Percentiles rank a stretch among this genome's conserved stretches.
phyloP scores from a whole-genome alignment of 2,888 invertebrate species.

The Melanotus villosus region DNA sequence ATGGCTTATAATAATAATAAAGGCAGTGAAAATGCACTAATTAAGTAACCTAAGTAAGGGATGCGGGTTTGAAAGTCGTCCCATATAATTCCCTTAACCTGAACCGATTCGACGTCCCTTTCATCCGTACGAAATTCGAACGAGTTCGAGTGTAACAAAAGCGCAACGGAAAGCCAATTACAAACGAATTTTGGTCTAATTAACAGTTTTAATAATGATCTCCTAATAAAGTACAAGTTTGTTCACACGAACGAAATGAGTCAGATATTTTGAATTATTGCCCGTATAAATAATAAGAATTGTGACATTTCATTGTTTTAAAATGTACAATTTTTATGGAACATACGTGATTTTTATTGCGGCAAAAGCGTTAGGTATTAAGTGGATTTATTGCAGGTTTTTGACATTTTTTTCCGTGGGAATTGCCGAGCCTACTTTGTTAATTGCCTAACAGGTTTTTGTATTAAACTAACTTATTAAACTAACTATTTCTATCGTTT shows the following conservation, averaged over 20 bases:
- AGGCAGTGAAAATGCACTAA: conserved; percentile 51
- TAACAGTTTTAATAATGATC: conserved; percentile 67
- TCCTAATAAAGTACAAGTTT: conserved; percentile 66
- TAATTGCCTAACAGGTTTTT: conserved; percentile 28
- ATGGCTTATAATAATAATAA: conserved; percentile 44
- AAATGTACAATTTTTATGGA: conserved; percentile 28
- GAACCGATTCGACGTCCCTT: conserved; percentile 8
- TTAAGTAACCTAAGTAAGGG: conserved; percentile 55
- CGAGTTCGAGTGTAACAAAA: conserved; percentile 27
- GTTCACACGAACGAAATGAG: conserved; percentile 62
- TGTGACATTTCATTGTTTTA: conserved; percentile 35
- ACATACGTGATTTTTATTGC: conserved; percentile 38
- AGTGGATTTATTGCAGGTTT: conserved; percentile 27
- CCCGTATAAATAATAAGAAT: conserved; percentile 41
- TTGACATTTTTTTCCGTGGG: conserved; percentile 39
- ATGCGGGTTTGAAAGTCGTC: conserved; percentile 51
- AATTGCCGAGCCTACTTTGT: conserved; percentile 33
- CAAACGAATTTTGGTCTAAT: conserved; percentile 52
- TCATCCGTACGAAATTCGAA: conserved; percentile 12
- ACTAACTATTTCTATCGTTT: no score
- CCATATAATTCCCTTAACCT: conserved; percentile 24
- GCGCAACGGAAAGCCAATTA: conserved; percentile 33
- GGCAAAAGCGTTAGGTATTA: background rate
- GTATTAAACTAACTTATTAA: background rate
- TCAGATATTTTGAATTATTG: conserved; percentile 49